Evolutionary conservation across 2,113 vertebrate species (phyloP), one percentile per base, ranked within the genome.

Genomic region (Callipepla californica): DNA sequence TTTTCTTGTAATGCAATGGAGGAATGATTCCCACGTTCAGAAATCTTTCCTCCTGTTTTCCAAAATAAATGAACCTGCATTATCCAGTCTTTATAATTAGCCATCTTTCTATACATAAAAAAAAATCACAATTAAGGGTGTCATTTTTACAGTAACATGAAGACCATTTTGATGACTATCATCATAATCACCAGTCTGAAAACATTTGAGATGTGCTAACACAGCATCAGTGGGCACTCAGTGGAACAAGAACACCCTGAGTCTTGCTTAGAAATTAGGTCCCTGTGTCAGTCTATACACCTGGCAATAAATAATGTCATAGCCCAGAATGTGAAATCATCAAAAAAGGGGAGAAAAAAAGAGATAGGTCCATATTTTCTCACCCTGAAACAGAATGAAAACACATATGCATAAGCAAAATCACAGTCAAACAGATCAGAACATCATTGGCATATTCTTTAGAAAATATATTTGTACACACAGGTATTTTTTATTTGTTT

Each of bases 21-120:
- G 36, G 2, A 25, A 1, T 55, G 70, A 23, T 34, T 0, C 0
- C 7, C 5, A 6, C 47, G 5, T 73, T 76, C 53, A 82, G 53
- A 93, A 61, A 1, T 20, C 32, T 59, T 72, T 67, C 63, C 3
- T 58, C 13, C 59, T 86, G 13, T n/a, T 88, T 73, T 32, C 21
- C 13, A 40, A 66, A 55, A n/a, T 47, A 66, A 69, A 7, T 25
- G 3, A 51, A 79, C 20, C 11, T 3, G 0, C 5, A 80, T 76
- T 73, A 48, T 72, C 69, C 38, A 80, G 0, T 25, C 6, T 9
- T 4, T 76, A 1, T 19, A 30, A 65, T n/a, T 51, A 48, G 1
- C 20, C 40, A 2, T 57, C 12, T 53, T 75, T 34, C 5, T 34
- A 61, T 28, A 5, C 16, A 17, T 57, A 7, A 63, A 59, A 87